Evolutionary conservation across 1,140 invertebrate species (phyloP).

Genomic region (Acromyrmex echinatior): DNA sequence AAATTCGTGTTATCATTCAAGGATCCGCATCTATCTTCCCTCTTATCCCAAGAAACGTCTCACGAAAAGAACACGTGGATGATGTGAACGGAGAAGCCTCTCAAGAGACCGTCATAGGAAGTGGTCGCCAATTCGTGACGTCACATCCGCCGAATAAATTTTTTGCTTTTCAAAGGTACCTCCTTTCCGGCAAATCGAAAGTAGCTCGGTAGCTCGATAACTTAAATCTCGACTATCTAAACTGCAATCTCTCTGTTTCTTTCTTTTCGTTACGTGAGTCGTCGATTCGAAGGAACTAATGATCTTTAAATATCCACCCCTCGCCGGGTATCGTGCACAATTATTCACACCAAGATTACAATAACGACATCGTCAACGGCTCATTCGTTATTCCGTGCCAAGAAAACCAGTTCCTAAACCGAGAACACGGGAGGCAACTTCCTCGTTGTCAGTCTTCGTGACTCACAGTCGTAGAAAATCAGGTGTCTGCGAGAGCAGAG

Average conservation of each 20-base stretch:
- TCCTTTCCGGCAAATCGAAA: constrained; percentile 45
- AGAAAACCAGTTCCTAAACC: constrained; percentile 57
- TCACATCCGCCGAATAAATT: constrained; percentile 77
- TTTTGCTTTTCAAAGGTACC: constrained; percentile 52
- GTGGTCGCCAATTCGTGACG: constrained; percentile 71
- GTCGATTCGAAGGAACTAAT: neutral
- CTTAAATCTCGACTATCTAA: constrained; percentile 7
- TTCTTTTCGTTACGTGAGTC: neutral
- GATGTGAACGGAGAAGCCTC: constrained; percentile 44
- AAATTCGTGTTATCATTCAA: neutral
- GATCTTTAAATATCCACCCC: neutral
- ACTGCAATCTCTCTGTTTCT: neutral
- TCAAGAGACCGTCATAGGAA: constrained; percentile 66
- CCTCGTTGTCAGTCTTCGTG: constrained; percentile 55
- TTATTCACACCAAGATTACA: neutral
- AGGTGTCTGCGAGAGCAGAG: constrained; percentile 10
- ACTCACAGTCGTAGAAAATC: constrained; percentile 61
- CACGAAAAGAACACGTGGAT: constrained; percentile 1
- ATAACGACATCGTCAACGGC: neutral
- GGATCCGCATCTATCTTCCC: constrained; percentile 12
- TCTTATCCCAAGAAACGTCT: neutral
- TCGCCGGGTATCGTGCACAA: neutral
- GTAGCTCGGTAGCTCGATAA: neutral
- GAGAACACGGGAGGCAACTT: constrained; percentile 39
- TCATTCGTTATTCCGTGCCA: constrained; percentile 26